Evolutionary conservation across 2,888 invertebrate species (phyloP).

Genomic region (Drosophila seclusa): DNA sequence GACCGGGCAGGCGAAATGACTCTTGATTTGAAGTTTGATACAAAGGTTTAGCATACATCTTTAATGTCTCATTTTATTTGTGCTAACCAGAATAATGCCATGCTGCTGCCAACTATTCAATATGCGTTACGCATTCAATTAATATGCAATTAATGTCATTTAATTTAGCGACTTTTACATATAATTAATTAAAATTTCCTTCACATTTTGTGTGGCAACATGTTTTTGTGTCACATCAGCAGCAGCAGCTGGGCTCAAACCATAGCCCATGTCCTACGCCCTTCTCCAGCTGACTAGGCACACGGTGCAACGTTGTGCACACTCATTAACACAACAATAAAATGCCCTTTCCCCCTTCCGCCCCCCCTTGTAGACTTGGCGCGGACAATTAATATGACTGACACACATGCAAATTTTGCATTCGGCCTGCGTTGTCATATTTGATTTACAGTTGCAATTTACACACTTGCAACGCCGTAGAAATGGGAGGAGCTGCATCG

Average conservation of each 20-base stretch:
- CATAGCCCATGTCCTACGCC: conserved; percentile 1
- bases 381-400: conserved; percentile 78
- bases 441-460: conserved; percentile 81
- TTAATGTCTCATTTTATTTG: background rate
- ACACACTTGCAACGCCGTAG: conserved; percentile 60
- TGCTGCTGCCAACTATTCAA: conserved; percentile 27
- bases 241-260: conserved; percentile 9
- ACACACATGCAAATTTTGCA: conserved; percentile 79
- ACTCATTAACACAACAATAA: conserved; percentile 79
- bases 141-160: conserved; percentile 70
- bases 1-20: conserved; percentile 28
- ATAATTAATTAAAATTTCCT: conserved; percentile 68
- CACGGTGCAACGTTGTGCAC: conserved; percentile 61
- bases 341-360: conserved; percentile 44
- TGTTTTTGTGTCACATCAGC: conserved; percentile 79
- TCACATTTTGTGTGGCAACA: conserved; percentile 60
- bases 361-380: conserved; percentile 39
- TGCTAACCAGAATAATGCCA: background rate
- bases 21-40: conserved; percentile 9
- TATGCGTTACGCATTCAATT: conserved; percentile 58
- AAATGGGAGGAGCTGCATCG: background rate
- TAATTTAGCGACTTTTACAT: conserved; percentile 56
- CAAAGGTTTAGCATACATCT: background rate
- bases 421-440: conserved; percentile 77
- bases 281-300: conserved; percentile 6